Evolutionary conservation across 2,113 vertebrate species (phyloP), one percentile per base, ranked within the genome.

Genomic region (Amphilophus citrinellus): DNA sequence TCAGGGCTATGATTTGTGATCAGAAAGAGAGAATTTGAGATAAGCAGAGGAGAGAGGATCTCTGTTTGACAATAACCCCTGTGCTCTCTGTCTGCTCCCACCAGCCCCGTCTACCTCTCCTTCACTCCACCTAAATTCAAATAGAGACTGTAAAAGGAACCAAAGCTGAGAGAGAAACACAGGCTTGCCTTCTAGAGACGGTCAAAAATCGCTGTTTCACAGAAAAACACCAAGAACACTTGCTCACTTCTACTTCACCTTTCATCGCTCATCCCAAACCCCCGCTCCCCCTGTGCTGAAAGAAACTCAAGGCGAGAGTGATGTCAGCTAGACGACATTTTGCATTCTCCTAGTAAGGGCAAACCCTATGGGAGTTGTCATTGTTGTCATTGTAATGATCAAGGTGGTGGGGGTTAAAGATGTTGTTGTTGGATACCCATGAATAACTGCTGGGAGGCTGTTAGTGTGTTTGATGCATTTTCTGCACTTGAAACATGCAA

Each of bases 1-100:
- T 89, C 82, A 76, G 80, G 85, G 79, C 87, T 82, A 59, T 71
- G 81, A 87, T 91, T 92, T 61, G 82, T 84, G 88, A 88, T 88
- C 87, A 87, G 86, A 84, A 83, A 76, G 85, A 76, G 77, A 84
- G 85, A 88, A 63, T 85, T 37, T 62, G 86, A 86, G 86, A 90
- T 88, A 87, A 91, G 86, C 83, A 83, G 83, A 59, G 75, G 88
- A 84, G 84, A 84, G 87, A 84, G 61, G 24, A 61, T 62, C 77
- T 84, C 61, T 76, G 71, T 89, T 87, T 86, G 79, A 86, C 84
- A 77, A 77, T 89, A 79, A 83, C 83, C 89, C 62, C 84, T 76
- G 61, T 32, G 14, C 85, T 81, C 65, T 75, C 71, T 73, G 75
- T 90, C 84, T 85, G 63, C 76, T 88, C 82, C 79, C 82, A 76